Evolutionary conservation across 2,888 invertebrate genomes (phyloP).

Genomic region (Rosalia funebris): DNA sequence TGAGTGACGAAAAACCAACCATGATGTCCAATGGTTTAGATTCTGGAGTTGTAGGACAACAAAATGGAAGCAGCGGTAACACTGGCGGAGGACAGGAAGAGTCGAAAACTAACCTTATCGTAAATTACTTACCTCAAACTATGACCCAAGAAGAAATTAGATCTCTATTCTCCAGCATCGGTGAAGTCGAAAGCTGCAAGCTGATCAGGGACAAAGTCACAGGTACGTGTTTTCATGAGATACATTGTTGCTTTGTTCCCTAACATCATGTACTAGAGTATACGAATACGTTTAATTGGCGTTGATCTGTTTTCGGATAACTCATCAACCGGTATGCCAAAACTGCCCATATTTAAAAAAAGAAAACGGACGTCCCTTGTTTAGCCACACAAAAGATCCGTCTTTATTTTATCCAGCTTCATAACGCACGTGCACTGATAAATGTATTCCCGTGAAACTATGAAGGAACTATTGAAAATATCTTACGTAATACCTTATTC

Average conservation of each 20-base stretch:
- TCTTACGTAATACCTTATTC: too few relatives aligned
- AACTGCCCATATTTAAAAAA: slow-evolving; percentile 11
- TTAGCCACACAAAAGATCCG: too few relatives aligned
- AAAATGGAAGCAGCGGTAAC: slow-evolving; percentile 78
- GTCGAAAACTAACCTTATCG: slow-evolving; percentile 98
- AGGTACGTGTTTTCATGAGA: slow-evolving; percentile 67
- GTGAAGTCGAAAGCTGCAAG: slow-evolving; percentile 99
- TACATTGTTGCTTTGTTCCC: slow-evolving; percentile 18
- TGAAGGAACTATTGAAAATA: too few relatives aligned
- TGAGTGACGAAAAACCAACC: slow-evolving; percentile 51
- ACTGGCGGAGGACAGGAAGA: slow-evolving; percentile 80
- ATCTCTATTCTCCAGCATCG: slow-evolving; percentile 97
- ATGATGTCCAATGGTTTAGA: slow-evolving; percentile 89
- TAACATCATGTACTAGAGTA: slow-evolving; percentile 2
- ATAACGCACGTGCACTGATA: too few relatives aligned
- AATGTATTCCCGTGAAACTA: too few relatives aligned
- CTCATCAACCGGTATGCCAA: slow-evolving; percentile 3
- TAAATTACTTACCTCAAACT: slow-evolving; percentile 99
- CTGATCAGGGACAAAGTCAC: slow-evolving; percentile 98
- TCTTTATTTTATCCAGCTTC: too few relatives aligned
- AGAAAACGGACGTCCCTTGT: too few relatives aligned
- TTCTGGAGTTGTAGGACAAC: slow-evolving; percentile 81
- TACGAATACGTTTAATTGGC: not conserved
- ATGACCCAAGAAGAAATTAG: slow-evolving; percentile 99
- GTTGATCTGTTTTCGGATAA: not conserved